Conservation (phyloP, 2,113 vertebrate genomes). For the Albula goreensis region DNA sequence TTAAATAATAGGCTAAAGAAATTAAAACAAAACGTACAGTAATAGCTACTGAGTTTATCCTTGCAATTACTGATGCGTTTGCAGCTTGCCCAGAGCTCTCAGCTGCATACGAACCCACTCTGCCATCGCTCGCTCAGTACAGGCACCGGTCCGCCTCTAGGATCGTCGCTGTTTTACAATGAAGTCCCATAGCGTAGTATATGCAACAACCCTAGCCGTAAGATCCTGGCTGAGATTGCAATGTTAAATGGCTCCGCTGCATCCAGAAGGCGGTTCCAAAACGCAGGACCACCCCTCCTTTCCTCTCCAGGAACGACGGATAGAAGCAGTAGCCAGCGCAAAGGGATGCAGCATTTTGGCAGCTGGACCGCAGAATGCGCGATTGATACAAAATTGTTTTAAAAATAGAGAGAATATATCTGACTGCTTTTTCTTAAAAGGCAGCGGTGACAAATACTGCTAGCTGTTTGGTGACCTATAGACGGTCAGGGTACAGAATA, state of each 20-base stretch:
- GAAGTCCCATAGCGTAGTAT: slow-evolving; percentile 45
- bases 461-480: neutral
- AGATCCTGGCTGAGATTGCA: slow-evolving; percentile 57
- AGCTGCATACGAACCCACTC: slow-evolving; percentile 49
- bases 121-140: slow-evolving; percentile 56
- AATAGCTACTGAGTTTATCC: neutral
- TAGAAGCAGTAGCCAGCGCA: neutral
- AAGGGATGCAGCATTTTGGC: neutral
- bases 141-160: slow-evolving; percentile 19
- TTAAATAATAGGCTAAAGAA: neutral
- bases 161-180: slow-evolving; percentile 40
- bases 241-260: slow-evolving; percentile 65
- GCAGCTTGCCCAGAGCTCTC: slow-evolving; percentile 34
- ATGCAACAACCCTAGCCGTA: slow-evolving; percentile 50
- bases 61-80: neutral
- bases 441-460: too few relatives aligned
- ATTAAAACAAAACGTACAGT: neutral
- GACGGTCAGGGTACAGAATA: neutral
- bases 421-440: too few relatives aligned
- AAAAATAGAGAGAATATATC: neutral
- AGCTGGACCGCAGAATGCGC: neutral
- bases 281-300: slow-evolving; percentile 50
- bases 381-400: neutral
- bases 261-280: slow-evolving; percentile 72
- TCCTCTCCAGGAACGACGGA: slow-evolving; percentile 5